These are phyloP conservation scores for Pogona vitticeps DNA, from an alignment of 2,113 vertebrate genomes.

Conservation along the genomic window DNA sequence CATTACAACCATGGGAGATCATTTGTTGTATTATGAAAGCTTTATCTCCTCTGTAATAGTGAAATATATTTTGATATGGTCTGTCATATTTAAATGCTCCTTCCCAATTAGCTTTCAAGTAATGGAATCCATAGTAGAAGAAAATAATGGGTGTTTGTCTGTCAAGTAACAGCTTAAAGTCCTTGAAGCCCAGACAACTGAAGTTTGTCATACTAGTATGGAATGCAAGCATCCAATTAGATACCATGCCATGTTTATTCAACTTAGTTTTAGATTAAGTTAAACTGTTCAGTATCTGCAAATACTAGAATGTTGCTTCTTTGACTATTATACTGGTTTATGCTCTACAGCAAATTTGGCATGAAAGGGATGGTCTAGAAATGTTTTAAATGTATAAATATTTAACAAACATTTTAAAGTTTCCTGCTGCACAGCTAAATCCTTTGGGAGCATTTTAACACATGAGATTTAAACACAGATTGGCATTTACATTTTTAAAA, in stretches of 20 bases:
- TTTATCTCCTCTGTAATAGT: neutral
- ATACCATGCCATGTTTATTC: neutral
- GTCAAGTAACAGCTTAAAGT: neutral
- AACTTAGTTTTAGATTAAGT: neutral
- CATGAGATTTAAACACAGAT: neutral
- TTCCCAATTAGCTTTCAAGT: neutral
- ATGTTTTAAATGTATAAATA: neutral
- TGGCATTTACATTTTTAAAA: neutral
- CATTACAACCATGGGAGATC: neutral
- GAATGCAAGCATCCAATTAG: neutral
- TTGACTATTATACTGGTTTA: neutral
- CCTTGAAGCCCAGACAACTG: neutral
- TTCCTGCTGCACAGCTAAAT: neutral
- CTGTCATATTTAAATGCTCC: neutral
- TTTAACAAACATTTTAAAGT: neutral
- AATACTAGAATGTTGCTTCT: neutral
- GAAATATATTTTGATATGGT: neutral
- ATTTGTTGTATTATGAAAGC: neutral
- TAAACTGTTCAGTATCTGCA: neutral
- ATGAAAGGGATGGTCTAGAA: neutral
- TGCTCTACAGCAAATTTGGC: neutral
- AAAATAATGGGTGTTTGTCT: neutral
- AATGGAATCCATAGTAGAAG: neutral
- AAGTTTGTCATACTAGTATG: neutral
- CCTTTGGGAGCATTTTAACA: neutral